Conservation (phyloP, 1,140 invertebrate species). For the Tetraneura akinire region DNA sequence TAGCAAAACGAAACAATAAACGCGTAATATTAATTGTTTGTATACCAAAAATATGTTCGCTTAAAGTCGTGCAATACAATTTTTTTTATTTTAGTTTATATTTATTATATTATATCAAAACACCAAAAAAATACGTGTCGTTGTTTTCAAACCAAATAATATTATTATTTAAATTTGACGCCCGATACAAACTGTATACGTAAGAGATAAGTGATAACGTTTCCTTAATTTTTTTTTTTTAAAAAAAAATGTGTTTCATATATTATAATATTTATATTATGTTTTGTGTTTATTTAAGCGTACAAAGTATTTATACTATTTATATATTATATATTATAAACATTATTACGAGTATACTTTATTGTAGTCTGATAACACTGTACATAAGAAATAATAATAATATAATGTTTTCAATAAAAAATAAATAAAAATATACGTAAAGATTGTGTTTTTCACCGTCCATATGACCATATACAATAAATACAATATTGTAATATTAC, state of each 20-base stretch:
- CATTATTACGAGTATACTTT: no score
- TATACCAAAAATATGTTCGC: not conserved
- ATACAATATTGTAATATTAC: no score
- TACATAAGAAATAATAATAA: constrained; percentile 39
- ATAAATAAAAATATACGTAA: not conserved
- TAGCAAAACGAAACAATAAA: not conserved
- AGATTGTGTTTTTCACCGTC: not conserved
- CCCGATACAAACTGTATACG: constrained; percentile 43
- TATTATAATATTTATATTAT: not conserved
- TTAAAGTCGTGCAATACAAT: constrained; percentile 27
- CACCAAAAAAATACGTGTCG: not conserved
- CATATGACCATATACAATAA: not conserved
- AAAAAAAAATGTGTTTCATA: not conserved
- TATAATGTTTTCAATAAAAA: constrained; percentile 42
- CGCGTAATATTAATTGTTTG: no score
- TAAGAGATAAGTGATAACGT: constrained; percentile 43
- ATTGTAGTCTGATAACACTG: constrained; percentile 26
- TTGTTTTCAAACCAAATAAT: not conserved
- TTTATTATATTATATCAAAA: not conserved
- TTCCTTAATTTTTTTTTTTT: not conserved
- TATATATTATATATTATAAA: constrained; percentile 37
- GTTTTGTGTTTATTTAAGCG: not conserved
- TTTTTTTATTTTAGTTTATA: not conserved
- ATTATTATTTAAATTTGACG: no score
- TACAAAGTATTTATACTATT: constrained; percentile 38